phyloP scores from a whole-genome alignment of 2,113 vertebrate genomes.

The Etheostoma spectabile region DNA sequence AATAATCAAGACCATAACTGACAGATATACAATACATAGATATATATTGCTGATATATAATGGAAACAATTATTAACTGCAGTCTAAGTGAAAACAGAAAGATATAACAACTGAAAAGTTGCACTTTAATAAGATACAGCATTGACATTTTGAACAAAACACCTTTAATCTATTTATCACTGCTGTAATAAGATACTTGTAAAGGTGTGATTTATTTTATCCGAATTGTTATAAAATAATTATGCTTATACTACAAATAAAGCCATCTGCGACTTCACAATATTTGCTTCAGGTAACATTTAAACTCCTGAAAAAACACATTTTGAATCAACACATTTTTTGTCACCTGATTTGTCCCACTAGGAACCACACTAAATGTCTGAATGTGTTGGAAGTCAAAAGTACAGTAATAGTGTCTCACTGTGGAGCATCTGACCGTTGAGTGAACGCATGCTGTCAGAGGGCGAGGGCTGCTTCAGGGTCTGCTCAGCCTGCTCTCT shows the following conservation, averaged over 20 bases:
- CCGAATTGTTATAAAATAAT: background rate
- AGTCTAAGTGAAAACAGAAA: background rate
- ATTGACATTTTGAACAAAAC: background rate
- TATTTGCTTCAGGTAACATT: background rate
- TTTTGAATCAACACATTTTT: background rate
- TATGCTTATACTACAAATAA: background rate
- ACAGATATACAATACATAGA: no score
- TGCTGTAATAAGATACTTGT: background rate
- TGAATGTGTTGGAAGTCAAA: background rate
- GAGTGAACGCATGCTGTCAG: slow-evolving; percentile 95
- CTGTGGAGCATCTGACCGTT: slow-evolving; percentile 88
- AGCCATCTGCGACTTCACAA: background rate
- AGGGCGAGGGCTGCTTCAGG: slow-evolving; percentile 95
- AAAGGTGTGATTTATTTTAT: background rate
- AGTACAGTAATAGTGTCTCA: slow-evolving; percentile 21
- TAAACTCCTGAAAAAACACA: background rate
- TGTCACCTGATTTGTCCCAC: background rate
- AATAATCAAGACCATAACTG: background rate
- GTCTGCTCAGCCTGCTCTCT: slow-evolving; percentile 96
- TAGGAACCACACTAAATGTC: background rate
- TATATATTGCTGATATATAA: background rate
- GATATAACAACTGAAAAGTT: background rate
- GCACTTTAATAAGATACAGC: background rate
- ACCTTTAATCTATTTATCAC: background rate
- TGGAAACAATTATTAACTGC: background rate